Evolutionary conservation across 2,113 vertebrate species (phyloP), one percentile per base, ranked within the genome.

Genomic region (Vimba vimba): DNA sequence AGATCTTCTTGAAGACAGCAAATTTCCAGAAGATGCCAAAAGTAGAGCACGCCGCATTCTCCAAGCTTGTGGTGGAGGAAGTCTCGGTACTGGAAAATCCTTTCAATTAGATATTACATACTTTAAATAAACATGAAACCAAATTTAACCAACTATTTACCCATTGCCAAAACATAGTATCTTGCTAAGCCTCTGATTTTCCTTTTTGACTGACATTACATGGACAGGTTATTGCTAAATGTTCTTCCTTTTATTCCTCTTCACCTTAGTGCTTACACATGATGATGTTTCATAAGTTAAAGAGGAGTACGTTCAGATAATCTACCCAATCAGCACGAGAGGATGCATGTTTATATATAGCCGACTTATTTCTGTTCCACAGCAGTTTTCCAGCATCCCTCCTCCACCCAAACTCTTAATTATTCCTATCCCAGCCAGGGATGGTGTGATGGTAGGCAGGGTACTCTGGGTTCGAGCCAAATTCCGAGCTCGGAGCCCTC

Each of bases 11-110:
- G 85, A 86, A 4, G 91, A 93, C 4, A 81, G 92, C 12, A 87
- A 89, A 62, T 93, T 95, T 47, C 95, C 95, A 0, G 91, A 92
- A 3, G 95, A 96, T 4, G 92, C 89, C 52, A 96, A 94, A 89
- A 88, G 87, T 30, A 89, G 92, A 71, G 95, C 95, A 0, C 80
- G 33, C 30, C 87, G 92, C 6, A 91, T 96, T 27, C 75, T 96
- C 60, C 91, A 91, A 21, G 93, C 91, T 0, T 96, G 95, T 9
- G 89, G 84, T 17, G 95, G 95, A 30, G 91, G 90, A 19, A 96
- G 95, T 79, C 77, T 94, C 0, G 95, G 95, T 96, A 87, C 43
- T 45, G 88, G 93, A 47, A 25, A 30, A 23, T 15, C 8, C 45
- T 27, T 62, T 80, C 4, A 19, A 13, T 79, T 79, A 12, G 8